A percentile compares a stretch with the other conserved stretches of the same genome.
These are phyloP conservation scores for Dufourea novaeangliae DNA, from an alignment of 1,140 invertebrate genomes.

Conservation along the genomic window DNA sequence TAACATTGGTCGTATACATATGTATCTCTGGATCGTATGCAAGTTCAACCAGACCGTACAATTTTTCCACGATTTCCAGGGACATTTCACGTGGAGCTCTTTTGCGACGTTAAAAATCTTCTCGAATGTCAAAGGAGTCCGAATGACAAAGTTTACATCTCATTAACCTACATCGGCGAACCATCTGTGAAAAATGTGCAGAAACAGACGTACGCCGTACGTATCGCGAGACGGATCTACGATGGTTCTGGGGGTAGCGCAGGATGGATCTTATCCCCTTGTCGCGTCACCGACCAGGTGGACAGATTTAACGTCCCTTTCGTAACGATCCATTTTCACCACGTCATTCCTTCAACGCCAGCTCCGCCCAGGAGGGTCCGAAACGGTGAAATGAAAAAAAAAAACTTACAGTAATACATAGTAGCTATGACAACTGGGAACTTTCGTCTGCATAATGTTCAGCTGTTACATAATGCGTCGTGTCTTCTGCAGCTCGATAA, in stretches of 20 bases:
- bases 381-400: neutral
- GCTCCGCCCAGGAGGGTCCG: constrained; percentile 20
- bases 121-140: no score
- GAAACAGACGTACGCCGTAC: neutral
- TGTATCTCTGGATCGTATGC: no score
- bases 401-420: constrained; percentile 12
- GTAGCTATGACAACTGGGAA: neutral
- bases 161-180: neutral
- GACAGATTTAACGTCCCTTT: constrained; percentile 43
- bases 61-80: no score
- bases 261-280: constrained; percentile 9
- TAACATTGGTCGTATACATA: no score
- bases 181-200: neutral
- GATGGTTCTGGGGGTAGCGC: neutral
- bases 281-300: constrained; percentile 33
- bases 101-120: no score
- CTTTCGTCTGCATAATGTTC: neutral
- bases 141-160: neutral
- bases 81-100: no score
- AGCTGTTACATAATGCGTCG: neutral
- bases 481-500: neutral
- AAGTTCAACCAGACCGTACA: no score
- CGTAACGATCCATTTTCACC: constrained; percentile 46
- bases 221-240: constrained; percentile 23
- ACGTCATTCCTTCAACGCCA: constrained; percentile 2